Evolutionary conservation across 2,888 invertebrate genomes (phyloP), one percentile per base, ranked within the genome.

Genomic region (Ctena decussata): DNA sequence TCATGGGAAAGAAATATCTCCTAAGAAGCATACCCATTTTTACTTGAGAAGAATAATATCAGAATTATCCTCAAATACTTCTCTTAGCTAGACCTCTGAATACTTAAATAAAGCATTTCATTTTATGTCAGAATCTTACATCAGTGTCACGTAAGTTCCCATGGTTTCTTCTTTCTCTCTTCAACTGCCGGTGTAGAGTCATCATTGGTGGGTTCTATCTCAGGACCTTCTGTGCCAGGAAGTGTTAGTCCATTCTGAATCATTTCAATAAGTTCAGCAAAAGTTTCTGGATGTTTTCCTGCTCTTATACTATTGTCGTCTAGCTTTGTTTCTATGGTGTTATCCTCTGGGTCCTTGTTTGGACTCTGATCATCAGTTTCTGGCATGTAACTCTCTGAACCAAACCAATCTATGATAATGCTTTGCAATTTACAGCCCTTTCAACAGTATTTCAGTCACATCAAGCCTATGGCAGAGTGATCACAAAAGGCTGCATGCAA

Each of bases 241-340:
- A 91, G 85, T 72, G 84, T 84, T 18, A 85, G 79, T 11, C 90
- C 91, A 71, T 77, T 81, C 69, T 91, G 90, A 39, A 91, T 84
- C 84, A 90, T 84, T 53, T 88, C 84, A 27, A 89, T 82, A 11
- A 91, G 65, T 49, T 91, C 90, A 1, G 77, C 80, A 77, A 91
- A 91, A 41, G 77, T 87, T 35, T 76, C 79, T n/a, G 89, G 83
- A 73, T 85, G 80, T 46, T 77, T 82, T 18, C 32, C 79, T 18
- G n/a, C 35, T 1, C 35, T 32, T 18, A 35, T 35, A 21, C 30
- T 35, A 65, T 21, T n/a, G 35, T 18, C 6, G 18, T 35, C 65
- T 65, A 12, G 35, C 3, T 12, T 35, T 12, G 12, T 24, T 5
- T 32, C 24, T 18, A 12, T 35, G 21, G 27, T 35, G 11, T 60